phyloP scores from a whole-genome alignment of 2,113 vertebrate species.

The Felis catus region F.catus_Fca126_mat1.0 CM031412.1:222194001-222194500 shows the following conservation, averaged over 20 bases:
- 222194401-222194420: background rate
- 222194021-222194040: background rate
- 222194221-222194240: no score
- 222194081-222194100: background rate
- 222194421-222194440: background rate
- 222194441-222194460: background rate
- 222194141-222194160: background rate
- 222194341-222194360: background rate
- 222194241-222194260: background rate
- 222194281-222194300: background rate
- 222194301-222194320: background rate
- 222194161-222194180: background rate
- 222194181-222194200: background rate
- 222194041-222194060: background rate
- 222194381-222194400: background rate
- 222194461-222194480: background rate
- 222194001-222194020: background rate
- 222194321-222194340: background rate
- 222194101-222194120: background rate
- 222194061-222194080: background rate
- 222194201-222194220: background rate
- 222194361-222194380: background rate
- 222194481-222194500: background rate
- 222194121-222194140: background rate
- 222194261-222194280: background rate